phyloP scores from a whole-genome alignment of 37 sponge, comb jelly and placozoan species.

The Dysidea cf. avara region DNA sequence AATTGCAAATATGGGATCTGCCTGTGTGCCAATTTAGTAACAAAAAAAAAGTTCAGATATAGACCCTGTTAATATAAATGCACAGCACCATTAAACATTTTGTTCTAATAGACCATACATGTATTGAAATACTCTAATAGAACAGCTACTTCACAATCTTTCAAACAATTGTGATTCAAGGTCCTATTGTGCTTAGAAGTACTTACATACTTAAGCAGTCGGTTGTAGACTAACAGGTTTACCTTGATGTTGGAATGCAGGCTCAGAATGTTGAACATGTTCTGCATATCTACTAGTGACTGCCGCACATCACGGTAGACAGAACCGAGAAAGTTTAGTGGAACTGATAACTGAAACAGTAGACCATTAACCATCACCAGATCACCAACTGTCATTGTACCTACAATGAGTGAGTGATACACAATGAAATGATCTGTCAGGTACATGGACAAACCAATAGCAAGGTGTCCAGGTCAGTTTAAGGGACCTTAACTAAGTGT shows the following conservation, averaged over 20 bases:
- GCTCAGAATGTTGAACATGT: slow-evolving; percentile 84
- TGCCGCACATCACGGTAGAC: slow-evolving; percentile 93
- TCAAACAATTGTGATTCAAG: background rate
- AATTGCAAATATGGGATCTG: no score
- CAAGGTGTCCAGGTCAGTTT: background rate
- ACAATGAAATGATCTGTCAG: slow-evolving; percentile 14
- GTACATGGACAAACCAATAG: slow-evolving; percentile 5
- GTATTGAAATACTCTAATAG: no score
- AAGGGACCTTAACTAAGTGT: no score
- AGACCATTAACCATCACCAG: slow-evolving; percentile 98
- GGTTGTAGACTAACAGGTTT: background rate
- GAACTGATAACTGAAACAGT: slow-evolving; percentile 93
- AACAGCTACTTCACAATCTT: background rate
- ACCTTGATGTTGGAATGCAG: slow-evolving; percentile 72
- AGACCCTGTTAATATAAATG: no score
- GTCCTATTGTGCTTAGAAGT: background rate
- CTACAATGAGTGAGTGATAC: slow-evolving; percentile 16
- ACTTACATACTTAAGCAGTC: background rate
- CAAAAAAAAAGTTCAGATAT: no score
- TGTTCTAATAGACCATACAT: no score
- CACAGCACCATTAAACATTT: no score
- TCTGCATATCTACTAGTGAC: slow-evolving; percentile 91
- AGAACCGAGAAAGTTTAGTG: slow-evolving; percentile 95
- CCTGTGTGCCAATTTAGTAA: no score
- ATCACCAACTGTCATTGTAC: slow-evolving; percentile 94